Base-by-base conservation (phyloP, 2,113 vertebrate genomes). In the Pundamilia nyererei region DNA sequence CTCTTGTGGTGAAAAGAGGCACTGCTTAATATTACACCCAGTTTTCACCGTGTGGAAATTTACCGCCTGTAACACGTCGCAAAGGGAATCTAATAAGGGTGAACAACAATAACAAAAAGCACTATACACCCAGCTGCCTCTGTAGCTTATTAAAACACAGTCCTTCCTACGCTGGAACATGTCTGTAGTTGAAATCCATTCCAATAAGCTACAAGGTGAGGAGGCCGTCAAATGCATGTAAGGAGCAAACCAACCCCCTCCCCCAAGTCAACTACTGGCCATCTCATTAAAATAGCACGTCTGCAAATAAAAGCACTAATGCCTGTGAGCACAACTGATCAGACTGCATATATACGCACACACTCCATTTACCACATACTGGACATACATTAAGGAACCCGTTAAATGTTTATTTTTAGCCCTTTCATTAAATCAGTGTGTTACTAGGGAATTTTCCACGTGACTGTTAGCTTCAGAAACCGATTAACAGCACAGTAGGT, bases 11-110 rank as follows among this genome's bases (percentile, higher is more conserved):
- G 33, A 89, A 82, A 40, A 84, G 33, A 47, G 40, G 82, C 21
- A 89, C 5, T 83, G 79, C 86, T 4, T 24, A 49, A 79, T 24
- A 84, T 82, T 83, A 87, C 42, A 72, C 51, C 65, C 56, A 49
- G 35, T 49, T 68, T 79, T 81, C 10, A 10, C 58, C 5, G 62
- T 40, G 86, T 93, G 93, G 93, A 94, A 95, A 91, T 87, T 81
- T 93, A 94, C 93, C 13, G 56, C 86, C 55, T 53, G 12, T 5
- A 82, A 72, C 29, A 68, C 26, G 11, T 80, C 8, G 55, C 68
- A 62, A 35, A 3, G 8, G 17, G 62, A 24, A 47, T 35, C 19
- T 19, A 11, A 51, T 11, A 35, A 29, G 8, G 38, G 4, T 33
- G 7, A 70, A 42, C 38, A 29, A 45, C 21, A 45, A 75, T 17